These are phyloP conservation scores for Helostoma temminkii DNA, from an alignment of 2,797 vertebrate species.

Conservation along the genomic window DNA sequence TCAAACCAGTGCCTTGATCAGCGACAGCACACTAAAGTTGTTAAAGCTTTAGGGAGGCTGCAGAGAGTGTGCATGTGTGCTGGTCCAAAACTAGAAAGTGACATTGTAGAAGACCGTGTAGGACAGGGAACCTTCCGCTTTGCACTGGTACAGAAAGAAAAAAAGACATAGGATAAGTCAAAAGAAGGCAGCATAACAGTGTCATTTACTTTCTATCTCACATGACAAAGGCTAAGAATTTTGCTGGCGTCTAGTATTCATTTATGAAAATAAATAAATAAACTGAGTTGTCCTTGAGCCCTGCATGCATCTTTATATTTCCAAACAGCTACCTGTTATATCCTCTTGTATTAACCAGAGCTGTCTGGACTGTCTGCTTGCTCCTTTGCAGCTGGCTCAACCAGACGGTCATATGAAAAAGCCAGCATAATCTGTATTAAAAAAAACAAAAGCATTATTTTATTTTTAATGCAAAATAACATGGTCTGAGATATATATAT, in stretches of 20 bases:
- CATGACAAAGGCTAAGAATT: too few species aligned
- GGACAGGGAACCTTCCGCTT: conserved; percentile 12
- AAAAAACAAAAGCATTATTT: conserved; percentile 9
- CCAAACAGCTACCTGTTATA: conserved; percentile 35
- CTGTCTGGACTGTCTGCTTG: conserved; percentile 47
- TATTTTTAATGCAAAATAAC: background rate
- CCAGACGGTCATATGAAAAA: conserved; percentile 83
- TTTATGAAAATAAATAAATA: background rate
- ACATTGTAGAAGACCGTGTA: conserved; percentile 15
- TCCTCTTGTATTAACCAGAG: conserved; percentile 28
- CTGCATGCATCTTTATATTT: background rate
- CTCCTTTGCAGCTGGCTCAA: conserved; percentile 76
- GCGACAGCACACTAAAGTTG: conserved; percentile 16
- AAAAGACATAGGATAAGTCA: conserved; percentile 4
- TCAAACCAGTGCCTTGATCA: conserved; percentile 29
- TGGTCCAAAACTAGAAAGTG: conserved; percentile 17
- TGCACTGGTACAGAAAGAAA: conserved; percentile 19
- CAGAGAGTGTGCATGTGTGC: conserved; percentile 2
- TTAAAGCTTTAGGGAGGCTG: conserved; percentile 4
- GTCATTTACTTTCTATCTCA: background rate
- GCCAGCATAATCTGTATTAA: conserved; percentile 82
- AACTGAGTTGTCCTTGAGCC: background rate
- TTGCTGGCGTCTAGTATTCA: background rate
- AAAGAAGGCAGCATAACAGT: background rate
- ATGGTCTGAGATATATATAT: background rate